Conservation (phyloP, 2,797 vertebrate species). For the Microctenopoma steveboyesi region DNA sequence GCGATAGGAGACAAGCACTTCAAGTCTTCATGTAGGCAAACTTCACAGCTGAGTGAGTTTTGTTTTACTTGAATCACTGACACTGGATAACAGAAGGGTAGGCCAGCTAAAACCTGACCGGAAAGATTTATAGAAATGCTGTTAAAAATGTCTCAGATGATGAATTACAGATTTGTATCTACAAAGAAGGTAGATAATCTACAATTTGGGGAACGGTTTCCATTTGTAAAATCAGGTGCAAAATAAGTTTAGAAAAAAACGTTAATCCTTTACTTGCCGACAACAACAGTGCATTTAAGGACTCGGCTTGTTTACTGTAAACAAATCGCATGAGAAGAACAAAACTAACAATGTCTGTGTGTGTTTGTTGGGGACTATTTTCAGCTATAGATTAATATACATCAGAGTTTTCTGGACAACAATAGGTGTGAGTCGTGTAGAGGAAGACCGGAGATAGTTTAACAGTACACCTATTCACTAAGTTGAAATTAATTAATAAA, state of each 20-base stretch:
- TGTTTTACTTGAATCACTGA: slow-evolving; percentile 11
- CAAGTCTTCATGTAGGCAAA: slow-evolving; percentile 19
- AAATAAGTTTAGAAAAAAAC: neutral
- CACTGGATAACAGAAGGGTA: neutral
- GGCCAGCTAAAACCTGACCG: slow-evolving; percentile 2
- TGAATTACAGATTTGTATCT: neutral
- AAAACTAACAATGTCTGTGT: neutral
- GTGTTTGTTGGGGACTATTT: neutral
- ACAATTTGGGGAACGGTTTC: neutral
- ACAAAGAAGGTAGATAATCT: neutral
- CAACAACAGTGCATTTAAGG: neutral
- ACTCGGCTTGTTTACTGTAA: neutral
- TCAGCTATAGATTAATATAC: neutral
- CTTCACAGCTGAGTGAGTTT: slow-evolving; percentile 19
- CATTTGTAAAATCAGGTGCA: neutral
- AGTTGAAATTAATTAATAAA: neutral
- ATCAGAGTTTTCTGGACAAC: neutral
- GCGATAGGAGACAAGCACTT: neutral
- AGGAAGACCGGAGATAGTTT: neutral
- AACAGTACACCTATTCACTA: neutral
- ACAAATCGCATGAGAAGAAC: neutral
- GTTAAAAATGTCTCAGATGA: neutral
- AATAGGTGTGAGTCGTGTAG: neutral
- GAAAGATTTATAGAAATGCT: neutral
- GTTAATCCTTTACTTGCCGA: neutral